These are phyloP conservation scores for Conus betulinus DNA, from an alignment of 1,140 invertebrate genomes.

Conservation along the genomic window DNA sequence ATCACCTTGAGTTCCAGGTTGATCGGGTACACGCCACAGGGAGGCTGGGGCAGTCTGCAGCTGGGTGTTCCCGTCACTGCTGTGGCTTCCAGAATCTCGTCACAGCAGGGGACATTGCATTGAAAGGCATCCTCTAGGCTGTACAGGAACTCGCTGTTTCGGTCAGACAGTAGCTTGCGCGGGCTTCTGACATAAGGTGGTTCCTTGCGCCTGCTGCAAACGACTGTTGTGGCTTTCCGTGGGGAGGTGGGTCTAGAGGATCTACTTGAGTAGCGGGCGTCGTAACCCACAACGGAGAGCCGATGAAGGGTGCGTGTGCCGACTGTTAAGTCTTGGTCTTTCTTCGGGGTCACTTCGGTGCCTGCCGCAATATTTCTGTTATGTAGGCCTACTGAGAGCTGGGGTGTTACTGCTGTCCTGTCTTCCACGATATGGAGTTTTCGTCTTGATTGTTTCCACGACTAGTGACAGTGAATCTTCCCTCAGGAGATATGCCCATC, in stretches of 20 bases:
- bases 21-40: neutral
- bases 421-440: neutral
- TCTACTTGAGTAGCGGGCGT: neutral
- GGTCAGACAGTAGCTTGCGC: neutral
- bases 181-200: neutral
- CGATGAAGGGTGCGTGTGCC: neutral
- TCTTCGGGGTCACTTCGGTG: neutral
- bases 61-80: neutral
- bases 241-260: neutral
- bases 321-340: neutral
- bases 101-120: neutral
- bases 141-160: neutral
- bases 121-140: neutral
- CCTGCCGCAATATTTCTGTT: too few species aligned
- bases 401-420: neutral
- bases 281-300: neutral
- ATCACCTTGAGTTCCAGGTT: neutral
- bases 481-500: neutral
- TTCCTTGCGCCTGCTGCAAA: neutral
- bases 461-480: neutral
- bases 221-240: neutral
- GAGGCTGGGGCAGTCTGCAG: neutral
- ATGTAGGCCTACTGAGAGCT: neutral
- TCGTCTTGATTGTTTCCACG: neutral
- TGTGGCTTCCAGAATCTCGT: neutral